Conservation (phyloP, 2,113 vertebrate species). For the Zosterops hypoxanthus region DNA sequence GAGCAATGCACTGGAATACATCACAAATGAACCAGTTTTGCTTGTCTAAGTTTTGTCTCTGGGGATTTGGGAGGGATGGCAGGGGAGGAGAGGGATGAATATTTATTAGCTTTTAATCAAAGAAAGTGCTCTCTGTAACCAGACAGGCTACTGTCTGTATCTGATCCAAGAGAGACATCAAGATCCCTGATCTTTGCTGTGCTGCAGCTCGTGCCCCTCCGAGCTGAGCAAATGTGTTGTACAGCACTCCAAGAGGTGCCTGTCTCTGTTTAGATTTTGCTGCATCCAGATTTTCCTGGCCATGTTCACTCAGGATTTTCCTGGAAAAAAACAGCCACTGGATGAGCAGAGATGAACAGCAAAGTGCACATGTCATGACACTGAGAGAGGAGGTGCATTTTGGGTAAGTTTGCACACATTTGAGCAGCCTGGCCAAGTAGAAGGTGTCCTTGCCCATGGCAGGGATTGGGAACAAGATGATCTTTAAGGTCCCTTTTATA, state of each 20-base stretch:
- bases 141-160: constrained; percentile 57
- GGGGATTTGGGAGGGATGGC: constrained; percentile 21
- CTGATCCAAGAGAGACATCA: constrained; percentile 50
- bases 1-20: background rate
- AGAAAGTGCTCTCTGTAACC: constrained; percentile 50
- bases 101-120: constrained; percentile 68
- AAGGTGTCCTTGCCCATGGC: background rate
- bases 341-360: background rate
- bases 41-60: constrained; percentile 22
- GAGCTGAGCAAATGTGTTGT: background rate
- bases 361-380: background rate
- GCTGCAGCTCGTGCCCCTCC: background rate
- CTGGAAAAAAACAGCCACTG: rapidly evolving
- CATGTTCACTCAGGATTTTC: rapidly evolving
- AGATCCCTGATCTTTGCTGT: constrained; percentile 20
- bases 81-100: constrained; percentile 60
- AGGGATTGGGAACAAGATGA: background rate
- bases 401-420: background rate
- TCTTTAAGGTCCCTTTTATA: background rate
- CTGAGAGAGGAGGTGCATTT: background rate
- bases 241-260: background rate
- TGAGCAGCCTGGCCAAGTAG: background rate
- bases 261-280: background rate
- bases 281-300: background rate
- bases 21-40: constrained; percentile 46